Evolutionary conservation across 2,888 invertebrate species (phyloP).

Genomic region (Andrena chrysosceles): DNA sequence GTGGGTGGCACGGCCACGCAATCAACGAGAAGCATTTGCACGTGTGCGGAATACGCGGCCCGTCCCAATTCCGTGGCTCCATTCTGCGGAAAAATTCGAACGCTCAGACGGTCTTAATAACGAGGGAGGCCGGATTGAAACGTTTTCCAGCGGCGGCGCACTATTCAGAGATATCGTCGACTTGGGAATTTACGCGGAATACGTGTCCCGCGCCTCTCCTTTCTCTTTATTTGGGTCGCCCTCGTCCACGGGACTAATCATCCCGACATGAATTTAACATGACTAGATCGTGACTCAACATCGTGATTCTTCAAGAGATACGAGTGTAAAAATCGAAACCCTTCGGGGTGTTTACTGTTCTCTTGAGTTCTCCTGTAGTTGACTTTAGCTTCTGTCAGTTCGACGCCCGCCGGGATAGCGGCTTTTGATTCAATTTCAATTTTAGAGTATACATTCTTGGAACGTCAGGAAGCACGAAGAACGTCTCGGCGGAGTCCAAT

Average conservation of each 20-base stretch:
- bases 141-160: constrained; percentile 25
- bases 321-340: neutral
- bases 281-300: neutral
- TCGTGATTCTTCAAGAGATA: neutral
- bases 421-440: too few species aligned
- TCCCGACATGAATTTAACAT: neutral
- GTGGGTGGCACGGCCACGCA: constrained; percentile 44
- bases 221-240: neutral
- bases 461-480: too few species aligned
- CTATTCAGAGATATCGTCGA: constrained; percentile 29
- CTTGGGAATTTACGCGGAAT: constrained; percentile 41
- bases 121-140: constrained; percentile 49
- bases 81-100: constrained; percentile 60
- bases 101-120: constrained; percentile 59
- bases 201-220: constrained; percentile 27
- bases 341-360: neutral
- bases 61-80: constrained; percentile 56
- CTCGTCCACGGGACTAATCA: neutral
- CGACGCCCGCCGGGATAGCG: too few species aligned
- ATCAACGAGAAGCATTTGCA: constrained; percentile 62
- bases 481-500: too few species aligned
- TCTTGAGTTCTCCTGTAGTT: neutral
- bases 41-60: constrained; percentile 53
- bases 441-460: too few species aligned
- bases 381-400: too few species aligned